A percentile compares a stretch with the other conserved stretches of the same genome.
phyloP scores from a whole-genome alignment of 2,888 invertebrate genomes.

The Tetranychus piercei region DNA sequence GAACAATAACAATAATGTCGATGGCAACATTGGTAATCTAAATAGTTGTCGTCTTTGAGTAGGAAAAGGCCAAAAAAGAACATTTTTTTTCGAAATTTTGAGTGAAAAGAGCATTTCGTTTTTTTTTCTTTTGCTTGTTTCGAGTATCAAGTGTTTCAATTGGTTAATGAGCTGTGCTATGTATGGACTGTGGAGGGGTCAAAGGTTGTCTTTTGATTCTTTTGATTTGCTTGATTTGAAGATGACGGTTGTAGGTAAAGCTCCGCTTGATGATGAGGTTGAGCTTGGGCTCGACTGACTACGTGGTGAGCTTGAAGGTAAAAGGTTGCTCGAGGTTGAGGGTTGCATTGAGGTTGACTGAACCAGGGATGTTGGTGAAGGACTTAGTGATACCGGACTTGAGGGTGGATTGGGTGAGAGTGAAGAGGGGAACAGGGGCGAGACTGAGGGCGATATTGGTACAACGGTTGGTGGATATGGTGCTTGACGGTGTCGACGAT shows the following conservation, averaged over 20 bases:
- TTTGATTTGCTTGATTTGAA: not conserved
- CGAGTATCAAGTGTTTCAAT: no score
- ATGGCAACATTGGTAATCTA: no score
- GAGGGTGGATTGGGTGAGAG: not conserved
- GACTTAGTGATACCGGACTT: not conserved
- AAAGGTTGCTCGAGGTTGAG: not conserved
- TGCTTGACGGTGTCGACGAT: constrained; percentile 2
- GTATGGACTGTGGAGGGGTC: not conserved
- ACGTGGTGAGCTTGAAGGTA: not conserved
- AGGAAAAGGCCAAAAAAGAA: no score
- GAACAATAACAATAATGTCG: no score
- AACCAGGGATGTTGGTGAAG: not conserved
- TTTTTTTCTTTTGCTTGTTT: no score
- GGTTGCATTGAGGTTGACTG: not conserved
- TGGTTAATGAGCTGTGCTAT: no score
- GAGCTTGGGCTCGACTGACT: not conserved
- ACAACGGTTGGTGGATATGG: not conserved
- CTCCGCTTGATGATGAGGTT: not conserved
- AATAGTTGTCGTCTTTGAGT: no score
- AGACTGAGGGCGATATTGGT: not conserved
- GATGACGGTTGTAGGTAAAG: not conserved
- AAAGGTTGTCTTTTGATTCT: not conserved
- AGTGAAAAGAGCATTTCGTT: no score
- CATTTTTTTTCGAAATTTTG: no score
- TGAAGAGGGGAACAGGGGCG: not conserved